Base-by-base conservation (phyloP, 53 echinoderm and acorn worm species). In the Actinopyga echinites region DNA sequence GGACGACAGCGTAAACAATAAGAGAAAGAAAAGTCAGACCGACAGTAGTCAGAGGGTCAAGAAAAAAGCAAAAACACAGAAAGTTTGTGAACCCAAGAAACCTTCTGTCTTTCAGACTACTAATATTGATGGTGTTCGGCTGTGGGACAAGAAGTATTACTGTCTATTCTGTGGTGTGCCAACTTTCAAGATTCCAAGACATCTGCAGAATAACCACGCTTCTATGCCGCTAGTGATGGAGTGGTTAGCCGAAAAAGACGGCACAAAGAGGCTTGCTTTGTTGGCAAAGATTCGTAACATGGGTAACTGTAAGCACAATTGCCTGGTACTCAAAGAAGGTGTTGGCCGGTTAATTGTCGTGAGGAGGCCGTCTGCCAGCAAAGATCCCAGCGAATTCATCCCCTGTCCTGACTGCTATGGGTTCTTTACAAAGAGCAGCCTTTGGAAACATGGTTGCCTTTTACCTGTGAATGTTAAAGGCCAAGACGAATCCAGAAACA, bases 131-230 rank as follows among this genome's bases (percentile, higher is more conserved):
- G 80, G 74, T 22, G 49, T 87, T 21, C 55, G 64, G 30, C 49
- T 15, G 7, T 91, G 83, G 83, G 91, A 91, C 69, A 91, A 91
- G 74, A 88, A 85, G 34, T 83, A 91, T 31, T 85, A 69, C 62
- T 91, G 91, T 53, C 44, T 84, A 24, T 91, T 81, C 57, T 91
- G 91, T n/a, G 85, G 74, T 40, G 82, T 78, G 21, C 43, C 91
- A 4, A 79, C 63, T 6, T 17, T 85, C 37, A 91, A 91, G 60
- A 53, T 91, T 30, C 88, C 91, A 9, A 34, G 91, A 21, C 91
- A 91, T 79, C 74, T 91, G 10, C 75, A 80, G 49, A 79, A 59
- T 22, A 38, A 73, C 0, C 91, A 91, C 80, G 57, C 58, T 45
- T 56, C 31, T 1, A 83, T 87, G 55, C 83, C 87, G 0, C 80